Evolutionary conservation across 2,888 invertebrate genomes (phyloP).

Genomic region (Rapana venosa): DNA sequence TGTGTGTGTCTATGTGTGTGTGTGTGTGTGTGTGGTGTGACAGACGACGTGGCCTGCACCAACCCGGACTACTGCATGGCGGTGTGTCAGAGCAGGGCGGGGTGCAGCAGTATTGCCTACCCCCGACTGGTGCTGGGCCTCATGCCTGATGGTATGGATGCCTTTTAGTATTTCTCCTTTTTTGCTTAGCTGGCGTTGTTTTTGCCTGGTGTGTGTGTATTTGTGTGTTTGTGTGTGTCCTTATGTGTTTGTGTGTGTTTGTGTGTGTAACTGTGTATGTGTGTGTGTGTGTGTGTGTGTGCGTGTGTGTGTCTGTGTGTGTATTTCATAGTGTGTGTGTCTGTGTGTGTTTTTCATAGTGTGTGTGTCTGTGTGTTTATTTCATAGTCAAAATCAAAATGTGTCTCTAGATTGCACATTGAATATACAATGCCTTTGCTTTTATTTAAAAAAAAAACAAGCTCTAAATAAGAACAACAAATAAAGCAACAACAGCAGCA

Average conservation of each 20-base stretch:
- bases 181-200: too few species aligned
- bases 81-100: conserved; percentile 78
- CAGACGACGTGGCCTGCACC: conserved; percentile 80
- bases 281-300: conserved; percentile 6
- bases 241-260: background rate
- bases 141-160: conserved; percentile 78
- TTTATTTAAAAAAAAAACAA: too few species aligned
- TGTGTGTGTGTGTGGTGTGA: too few species aligned
- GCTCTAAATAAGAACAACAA: too few species aligned
- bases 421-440: too few species aligned
- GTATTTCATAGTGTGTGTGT: too few species aligned
- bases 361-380: background rate
- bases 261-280: background rate
- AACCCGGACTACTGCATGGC: conserved; percentile 77
- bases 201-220: background rate
- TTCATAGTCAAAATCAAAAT: too few species aligned
- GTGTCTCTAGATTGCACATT: too few species aligned
- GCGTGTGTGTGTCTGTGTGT: background rate
- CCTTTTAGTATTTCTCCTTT: too few species aligned
- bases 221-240: background rate
- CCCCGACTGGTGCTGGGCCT: conserved; percentile 79
- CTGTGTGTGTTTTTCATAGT: too few species aligned
- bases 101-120: conserved; percentile 81
- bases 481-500: too few species aligned
- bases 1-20: too few species aligned